A percentile compares a stretch with the other conserved stretches of the same genome.
These are phyloP conservation scores for Aegithalos caudatus DNA, from an alignment of 2,113 vertebrate species.

Conservation along the genomic window DNA sequence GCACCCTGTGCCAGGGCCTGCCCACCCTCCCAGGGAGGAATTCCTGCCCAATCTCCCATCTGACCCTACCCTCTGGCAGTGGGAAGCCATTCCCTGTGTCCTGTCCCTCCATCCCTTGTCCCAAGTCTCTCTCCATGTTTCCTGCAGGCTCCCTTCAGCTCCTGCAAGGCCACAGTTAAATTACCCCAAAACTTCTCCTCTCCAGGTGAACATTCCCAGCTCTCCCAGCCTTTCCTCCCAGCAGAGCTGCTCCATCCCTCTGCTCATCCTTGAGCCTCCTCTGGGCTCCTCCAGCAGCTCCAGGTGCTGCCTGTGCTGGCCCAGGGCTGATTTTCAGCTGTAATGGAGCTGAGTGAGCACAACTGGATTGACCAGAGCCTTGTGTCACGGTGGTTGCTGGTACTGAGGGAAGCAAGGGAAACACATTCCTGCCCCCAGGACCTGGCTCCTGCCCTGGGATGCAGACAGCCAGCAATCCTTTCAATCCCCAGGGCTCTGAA, in stretches of 20 bases:
- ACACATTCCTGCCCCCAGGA: background rate
- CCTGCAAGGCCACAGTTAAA: rapidly evolving
- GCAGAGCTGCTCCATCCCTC: background rate
- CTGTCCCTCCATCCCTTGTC: background rate
- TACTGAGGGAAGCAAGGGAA: background rate
- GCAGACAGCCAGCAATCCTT: background rate
- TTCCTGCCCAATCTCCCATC: background rate
- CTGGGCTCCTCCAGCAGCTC: background rate
- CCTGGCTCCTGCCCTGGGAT: background rate
- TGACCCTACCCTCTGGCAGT: rapidly evolving
- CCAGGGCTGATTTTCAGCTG: background rate
- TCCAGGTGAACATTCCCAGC: background rate
- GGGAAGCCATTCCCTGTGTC: background rate
- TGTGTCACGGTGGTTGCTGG: background rate
- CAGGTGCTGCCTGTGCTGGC: background rate
- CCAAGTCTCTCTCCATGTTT: background rate
- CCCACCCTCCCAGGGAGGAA: background rate
- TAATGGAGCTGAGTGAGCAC: background rate
- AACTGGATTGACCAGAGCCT: background rate
- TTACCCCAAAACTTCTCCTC: background rate
- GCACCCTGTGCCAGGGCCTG: background rate
- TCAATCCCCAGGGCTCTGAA: background rate
- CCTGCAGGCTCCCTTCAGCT: rapidly evolving
- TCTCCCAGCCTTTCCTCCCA: background rate
- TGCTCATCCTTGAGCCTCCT: background rate